phyloP scores from a whole-genome alignment of 2,797 vertebrate genomes.

The Crax fasciolata region DNA sequence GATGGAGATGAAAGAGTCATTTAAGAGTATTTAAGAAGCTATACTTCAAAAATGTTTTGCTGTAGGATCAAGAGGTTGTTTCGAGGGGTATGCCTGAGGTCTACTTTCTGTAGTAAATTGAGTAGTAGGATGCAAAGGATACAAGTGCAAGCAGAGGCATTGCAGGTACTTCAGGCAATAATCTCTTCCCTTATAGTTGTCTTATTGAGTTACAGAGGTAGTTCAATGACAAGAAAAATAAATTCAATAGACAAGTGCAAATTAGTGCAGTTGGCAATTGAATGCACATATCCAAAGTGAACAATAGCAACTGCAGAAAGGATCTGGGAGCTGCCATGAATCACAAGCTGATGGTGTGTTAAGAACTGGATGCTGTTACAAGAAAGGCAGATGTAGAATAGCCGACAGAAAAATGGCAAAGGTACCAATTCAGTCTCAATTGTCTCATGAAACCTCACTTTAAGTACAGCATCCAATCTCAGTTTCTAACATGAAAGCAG shows the following conservation, averaged over 20 bases:
- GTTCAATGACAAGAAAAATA: neutral
- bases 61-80: neutral
- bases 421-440: neutral
- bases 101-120: neutral
- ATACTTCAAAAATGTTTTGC: neutral
- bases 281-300: accelerated
- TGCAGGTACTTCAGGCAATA: neutral
- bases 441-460: neutral
- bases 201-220: neutral
- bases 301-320: neutral
- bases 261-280: neutral
- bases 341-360: neutral
- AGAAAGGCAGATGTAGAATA: conserved; percentile 1
- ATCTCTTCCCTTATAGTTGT: neutral
- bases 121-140: neutral
- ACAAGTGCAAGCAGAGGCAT: neutral
- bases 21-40: neutral
- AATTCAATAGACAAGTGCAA: neutral
- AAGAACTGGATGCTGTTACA: neutral
- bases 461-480: neutral
- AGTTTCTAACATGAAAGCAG: conserved; percentile 10
- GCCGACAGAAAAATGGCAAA: neutral
- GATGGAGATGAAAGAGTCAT: neutral
- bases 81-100: neutral
- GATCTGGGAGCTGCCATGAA: neutral